phyloP scores from a whole-genome alignment of 1,140 invertebrate species.

The Eubasilissa regina region DNA sequence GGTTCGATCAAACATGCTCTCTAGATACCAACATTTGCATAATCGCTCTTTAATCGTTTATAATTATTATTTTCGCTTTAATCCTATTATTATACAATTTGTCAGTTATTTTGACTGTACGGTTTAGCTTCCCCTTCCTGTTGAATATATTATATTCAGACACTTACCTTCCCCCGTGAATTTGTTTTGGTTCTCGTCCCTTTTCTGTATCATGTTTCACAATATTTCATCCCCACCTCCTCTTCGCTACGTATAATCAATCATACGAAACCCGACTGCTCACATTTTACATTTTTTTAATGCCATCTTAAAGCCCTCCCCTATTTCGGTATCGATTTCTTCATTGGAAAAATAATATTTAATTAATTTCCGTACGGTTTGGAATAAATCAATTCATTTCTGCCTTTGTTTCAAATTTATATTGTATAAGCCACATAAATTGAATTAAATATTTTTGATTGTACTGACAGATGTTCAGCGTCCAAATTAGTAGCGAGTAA shows the following conservation, averaged over 20 bases:
- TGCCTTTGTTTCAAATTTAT: too few relatives aligned
- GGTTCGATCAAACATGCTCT: too few relatives aligned
- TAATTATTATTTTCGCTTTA: too few relatives aligned
- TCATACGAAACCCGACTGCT: conserved; percentile 13
- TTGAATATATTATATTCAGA: conserved; percentile 18
- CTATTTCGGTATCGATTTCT: not conserved
- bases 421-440: too few relatives aligned
- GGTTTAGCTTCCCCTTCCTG: not conserved
- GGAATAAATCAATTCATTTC: too few relatives aligned
- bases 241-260: conserved; percentile 4
- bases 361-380: too few relatives aligned
- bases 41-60: too few relatives aligned
- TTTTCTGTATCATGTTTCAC: conserved; percentile 21
- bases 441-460: not conserved
- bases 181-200: not conserved
- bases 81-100: too few relatives aligned
- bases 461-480: conserved; percentile 24
- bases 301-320: not conserved
- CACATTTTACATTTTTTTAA: not conserved
- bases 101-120: too few relatives aligned
- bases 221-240: not conserved
- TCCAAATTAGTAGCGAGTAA: conserved; percentile 8
- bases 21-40: too few relatives aligned
- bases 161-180: conserved; percentile 12
- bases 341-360: not conserved